Evolutionary conservation across 2,888 invertebrate species (phyloP).

Genomic region (Hirtodrosophila duncani): DNA sequence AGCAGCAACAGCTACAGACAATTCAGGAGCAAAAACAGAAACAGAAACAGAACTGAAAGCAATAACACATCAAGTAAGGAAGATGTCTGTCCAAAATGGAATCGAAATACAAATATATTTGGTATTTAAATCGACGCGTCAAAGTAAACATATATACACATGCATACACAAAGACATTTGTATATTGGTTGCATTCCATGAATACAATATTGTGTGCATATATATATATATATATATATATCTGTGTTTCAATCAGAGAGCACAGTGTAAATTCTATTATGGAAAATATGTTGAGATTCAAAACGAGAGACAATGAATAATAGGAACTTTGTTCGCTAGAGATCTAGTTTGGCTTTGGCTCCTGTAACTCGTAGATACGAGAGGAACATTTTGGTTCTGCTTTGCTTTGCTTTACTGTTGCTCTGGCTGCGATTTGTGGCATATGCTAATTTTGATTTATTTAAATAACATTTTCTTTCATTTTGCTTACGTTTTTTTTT

Average conservation of each 20-base stretch:
- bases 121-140: conserved; percentile 49
- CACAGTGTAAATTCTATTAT: conserved; percentile 50
- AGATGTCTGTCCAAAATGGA: conserved; percentile 41
- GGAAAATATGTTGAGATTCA: conserved; percentile 42
- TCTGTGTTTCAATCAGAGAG: conserved; percentile 31
- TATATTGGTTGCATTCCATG: too few relatives aligned
- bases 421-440: conserved; percentile 22
- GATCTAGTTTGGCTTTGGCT: too few relatives aligned
- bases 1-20: conserved; percentile 23
- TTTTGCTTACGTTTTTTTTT: conserved; percentile 6
- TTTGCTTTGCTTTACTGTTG: neutral
- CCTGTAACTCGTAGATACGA: conserved; percentile 23
- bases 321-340: conserved; percentile 11
- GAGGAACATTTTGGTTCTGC: too few relatives aligned
- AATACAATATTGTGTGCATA: neutral
- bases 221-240: conserved; percentile 17
- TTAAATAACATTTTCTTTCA: conserved; percentile 47
- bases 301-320: conserved; percentile 18
- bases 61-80: conserved; percentile 40
- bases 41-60: conserved; percentile 17
- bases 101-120: conserved; percentile 48
- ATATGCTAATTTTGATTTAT: conserved; percentile 54
- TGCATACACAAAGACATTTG: too few relatives aligned
- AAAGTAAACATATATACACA: too few relatives aligned
- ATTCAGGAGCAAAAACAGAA: conserved; percentile 36